Conservation (phyloP, 2,113 vertebrate genomes). For the Phrynocephalus versicolor region DNA sequence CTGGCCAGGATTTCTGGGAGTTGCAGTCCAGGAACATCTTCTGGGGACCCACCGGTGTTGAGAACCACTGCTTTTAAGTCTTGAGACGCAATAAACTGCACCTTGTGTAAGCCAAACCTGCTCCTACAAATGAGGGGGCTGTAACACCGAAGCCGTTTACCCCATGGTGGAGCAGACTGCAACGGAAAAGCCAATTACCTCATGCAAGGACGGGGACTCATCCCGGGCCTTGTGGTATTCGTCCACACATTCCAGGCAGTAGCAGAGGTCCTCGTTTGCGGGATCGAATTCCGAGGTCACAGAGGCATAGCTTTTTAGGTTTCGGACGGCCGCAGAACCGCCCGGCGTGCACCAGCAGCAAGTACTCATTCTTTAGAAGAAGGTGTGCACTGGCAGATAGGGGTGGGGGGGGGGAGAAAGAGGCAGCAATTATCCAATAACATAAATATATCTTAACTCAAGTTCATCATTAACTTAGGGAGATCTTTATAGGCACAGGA, state of each 20-base stretch:
- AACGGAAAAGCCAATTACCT: constrained; percentile 67
- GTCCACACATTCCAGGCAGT: constrained; percentile 84
- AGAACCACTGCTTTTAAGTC: no score
- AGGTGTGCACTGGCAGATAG: not conserved
- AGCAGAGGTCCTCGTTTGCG: constrained; percentile 79
- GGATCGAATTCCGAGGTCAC: constrained; percentile 61
- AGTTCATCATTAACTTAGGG: no score
- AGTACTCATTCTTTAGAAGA: constrained; percentile 78
- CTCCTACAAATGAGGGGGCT: no score
- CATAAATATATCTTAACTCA: not conserved
- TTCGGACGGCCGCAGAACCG: constrained; percentile 53
- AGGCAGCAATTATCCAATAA: rapidly evolving
- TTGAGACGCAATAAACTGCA: no score
- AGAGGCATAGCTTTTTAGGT: constrained; percentile 74
- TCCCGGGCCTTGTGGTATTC: constrained; percentile 83
- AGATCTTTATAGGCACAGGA: no score
- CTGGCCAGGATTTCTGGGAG: no score
- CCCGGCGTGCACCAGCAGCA: constrained; percentile 84
- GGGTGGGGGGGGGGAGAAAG: not conserved
- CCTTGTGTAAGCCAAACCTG: no score
- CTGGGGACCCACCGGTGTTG: no score
- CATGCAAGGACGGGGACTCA: constrained; percentile 68
- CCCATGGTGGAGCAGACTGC: not conserved
- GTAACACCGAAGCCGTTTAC: no score
- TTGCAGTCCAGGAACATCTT: no score